Percentiles rank a stretch among this genome's conserved stretches.
phyloP scores from a whole-genome alignment of 2,888 invertebrate genomes.

The Drosophila histrio region DNA sequence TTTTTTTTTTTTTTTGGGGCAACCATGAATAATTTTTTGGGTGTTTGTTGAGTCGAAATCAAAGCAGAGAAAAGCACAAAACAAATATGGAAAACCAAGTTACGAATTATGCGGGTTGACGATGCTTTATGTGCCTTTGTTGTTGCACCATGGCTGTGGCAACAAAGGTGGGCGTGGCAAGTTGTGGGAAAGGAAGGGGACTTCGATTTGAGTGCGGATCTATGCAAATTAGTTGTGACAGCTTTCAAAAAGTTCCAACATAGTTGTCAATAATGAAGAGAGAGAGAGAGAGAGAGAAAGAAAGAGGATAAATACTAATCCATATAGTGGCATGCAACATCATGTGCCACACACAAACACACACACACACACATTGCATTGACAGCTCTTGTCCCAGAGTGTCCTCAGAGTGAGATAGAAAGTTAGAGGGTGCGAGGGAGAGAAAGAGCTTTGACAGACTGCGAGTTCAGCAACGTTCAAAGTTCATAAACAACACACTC shows the following conservation, averaged over 20 bases:
- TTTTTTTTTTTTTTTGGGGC: background rate
- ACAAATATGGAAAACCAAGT: slow-evolving; percentile 19
- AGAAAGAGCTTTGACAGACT: slow-evolving; percentile 18
- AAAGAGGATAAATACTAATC: slow-evolving; percentile 35
- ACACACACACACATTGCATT: slow-evolving; percentile 26
- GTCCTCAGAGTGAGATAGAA: background rate
- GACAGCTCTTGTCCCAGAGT: background rate
- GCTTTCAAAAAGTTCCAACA: slow-evolving; percentile 75
- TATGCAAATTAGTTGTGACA: slow-evolving; percentile 80
- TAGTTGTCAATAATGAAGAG: slow-evolving; percentile 62
- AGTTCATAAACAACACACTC: slow-evolving; percentile 67
- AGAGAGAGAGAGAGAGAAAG: background rate
- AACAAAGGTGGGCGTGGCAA: background rate
- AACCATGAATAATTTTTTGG: slow-evolving; percentile 13
- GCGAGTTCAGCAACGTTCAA: slow-evolving; percentile 58
- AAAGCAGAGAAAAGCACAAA: slow-evolving; percentile 6
- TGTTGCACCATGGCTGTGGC: background rate
- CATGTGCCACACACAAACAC: slow-evolving; percentile 9
- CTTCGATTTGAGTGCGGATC: slow-evolving; percentile 20
- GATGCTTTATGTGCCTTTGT: background rate
- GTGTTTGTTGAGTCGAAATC: slow-evolving; percentile 9
- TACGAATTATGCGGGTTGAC: slow-evolving; percentile 9
- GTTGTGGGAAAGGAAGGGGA: background rate
- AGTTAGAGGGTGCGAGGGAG: background rate
- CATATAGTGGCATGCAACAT: slow-evolving; percentile 27